phyloP scores from a whole-genome alignment of 2,888 invertebrate genomes.

The Nemotelus nigrinus region DNA sequence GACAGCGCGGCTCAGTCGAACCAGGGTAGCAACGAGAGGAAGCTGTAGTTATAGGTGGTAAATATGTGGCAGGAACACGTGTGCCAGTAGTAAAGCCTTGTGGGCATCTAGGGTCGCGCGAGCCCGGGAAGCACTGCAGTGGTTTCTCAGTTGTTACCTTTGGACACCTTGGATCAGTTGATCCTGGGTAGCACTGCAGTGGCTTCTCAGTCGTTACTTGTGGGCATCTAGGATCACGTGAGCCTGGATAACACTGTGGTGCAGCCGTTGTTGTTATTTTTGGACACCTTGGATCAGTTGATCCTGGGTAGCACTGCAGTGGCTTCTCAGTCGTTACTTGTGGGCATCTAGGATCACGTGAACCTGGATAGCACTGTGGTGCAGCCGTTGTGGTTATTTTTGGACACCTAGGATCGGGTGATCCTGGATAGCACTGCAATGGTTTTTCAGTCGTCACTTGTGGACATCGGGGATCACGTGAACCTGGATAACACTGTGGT shows the following conservation, averaged over 20 bases:
- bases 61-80: slow-evolving; percentile 21
- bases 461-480: slow-evolving; percentile 59
- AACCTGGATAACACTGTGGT: slow-evolving; percentile 58
- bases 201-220: slow-evolving; percentile 47
- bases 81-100: slow-evolving; percentile 53
- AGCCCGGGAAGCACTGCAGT: slow-evolving; percentile 61
- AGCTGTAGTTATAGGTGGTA: slow-evolving; percentile 51
- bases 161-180: slow-evolving; percentile 59
- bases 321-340: slow-evolving; percentile 46
- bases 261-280: slow-evolving; percentile 9
- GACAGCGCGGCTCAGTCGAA: slow-evolving; percentile 59
- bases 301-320: slow-evolving; percentile 56
- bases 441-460: slow-evolving; percentile 52
- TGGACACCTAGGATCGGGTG: slow-evolving; percentile 57
- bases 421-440: slow-evolving; percentile 55
- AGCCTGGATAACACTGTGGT: slow-evolving; percentile 38
- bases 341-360: slow-evolving; percentile 54
- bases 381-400: slow-evolving; percentile 59
- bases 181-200: slow-evolving; percentile 61
- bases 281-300: slow-evolving; percentile 52
- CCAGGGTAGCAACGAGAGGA: slow-evolving; percentile 55
- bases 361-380: slow-evolving; percentile 54
- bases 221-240: slow-evolving; percentile 53
- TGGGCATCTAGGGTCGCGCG: slow-evolving; percentile 59
- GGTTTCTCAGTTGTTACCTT: slow-evolving; percentile 50